Percentiles rank a stretch among this genome's conserved stretches.
Conservation (phyloP, 2,888 invertebrate species). For the Aproaerema taeniolella region DNA sequence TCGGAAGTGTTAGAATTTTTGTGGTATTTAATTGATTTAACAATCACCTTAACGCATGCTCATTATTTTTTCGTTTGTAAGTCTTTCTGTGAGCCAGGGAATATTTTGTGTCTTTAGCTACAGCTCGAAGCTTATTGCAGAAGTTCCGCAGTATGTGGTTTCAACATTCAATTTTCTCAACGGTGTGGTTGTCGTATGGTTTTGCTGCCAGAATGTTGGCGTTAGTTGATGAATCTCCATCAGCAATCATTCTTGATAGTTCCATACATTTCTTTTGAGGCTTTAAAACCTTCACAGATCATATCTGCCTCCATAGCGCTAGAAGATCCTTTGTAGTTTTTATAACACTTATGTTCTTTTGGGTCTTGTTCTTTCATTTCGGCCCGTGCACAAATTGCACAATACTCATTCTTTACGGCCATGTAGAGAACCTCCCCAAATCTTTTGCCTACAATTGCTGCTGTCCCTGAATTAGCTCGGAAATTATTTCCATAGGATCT, state of each 20-base stretch:
- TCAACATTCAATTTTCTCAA: slow-evolving; percentile 24
- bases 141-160: slow-evolving; percentile 26
- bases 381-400: slow-evolving; percentile 17
- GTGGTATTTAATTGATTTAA: too few relatives aligned
- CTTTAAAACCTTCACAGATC: slow-evolving; percentile 22
- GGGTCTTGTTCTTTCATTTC: slow-evolving; percentile 12
- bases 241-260: slow-evolving; percentile 18
- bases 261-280: slow-evolving; percentile 17
- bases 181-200: slow-evolving; percentile 18
- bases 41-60: too few relatives aligned
- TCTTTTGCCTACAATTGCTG: slow-evolving; percentile 17
- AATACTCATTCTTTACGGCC: slow-evolving; percentile 18
- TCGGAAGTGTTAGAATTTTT: too few relatives aligned
- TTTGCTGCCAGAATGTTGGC: slow-evolving; percentile 12
- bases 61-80: too few relatives aligned
- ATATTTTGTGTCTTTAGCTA: too few relatives aligned
- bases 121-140: slow-evolving; percentile 18
- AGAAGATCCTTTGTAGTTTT: slow-evolving; percentile 19
- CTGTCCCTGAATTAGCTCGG: slow-evolving; percentile 13
- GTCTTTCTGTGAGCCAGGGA: too few relatives aligned
- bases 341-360: slow-evolving; percentile 18
- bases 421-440: slow-evolving; percentile 15
- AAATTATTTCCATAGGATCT: slow-evolving; percentile 16
- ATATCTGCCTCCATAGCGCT: slow-evolving; percentile 21
- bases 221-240: slow-evolving; percentile 19